phyloP scores from a whole-genome alignment of 2,888 invertebrate species.

The Drosophila parthenogenetica region DNA sequence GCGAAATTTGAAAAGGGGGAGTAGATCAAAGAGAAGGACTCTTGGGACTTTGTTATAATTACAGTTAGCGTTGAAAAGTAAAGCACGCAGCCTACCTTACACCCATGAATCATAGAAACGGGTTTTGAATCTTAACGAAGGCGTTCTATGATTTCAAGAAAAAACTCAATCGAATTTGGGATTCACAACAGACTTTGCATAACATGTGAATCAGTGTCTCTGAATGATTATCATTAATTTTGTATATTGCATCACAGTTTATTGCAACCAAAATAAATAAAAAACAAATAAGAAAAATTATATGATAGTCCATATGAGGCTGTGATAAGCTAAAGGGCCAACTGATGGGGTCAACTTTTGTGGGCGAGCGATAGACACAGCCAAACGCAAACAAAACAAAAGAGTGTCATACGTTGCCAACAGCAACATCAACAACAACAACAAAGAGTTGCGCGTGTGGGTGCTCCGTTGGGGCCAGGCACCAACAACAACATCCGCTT shows the following conservation, averaged over 20 bases:
- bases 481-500: slow-evolving; percentile 78
- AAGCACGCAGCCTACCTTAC: no score
- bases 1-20: not conserved
- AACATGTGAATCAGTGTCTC: not conserved
- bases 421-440: slow-evolving; percentile 53
- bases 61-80: no score
- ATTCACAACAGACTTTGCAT: slow-evolving; percentile 1
- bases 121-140: slow-evolving; percentile 4
- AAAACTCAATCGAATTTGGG: not conserved
- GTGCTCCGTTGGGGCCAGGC: slow-evolving; percentile 54
- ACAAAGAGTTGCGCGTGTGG: slow-evolving; percentile 60
- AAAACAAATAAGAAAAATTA: not conserved
- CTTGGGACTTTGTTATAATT: not conserved
- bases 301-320: slow-evolving; percentile 10
- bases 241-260: slow-evolving; percentile 9
- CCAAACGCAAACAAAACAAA: slow-evolving; percentile 30
- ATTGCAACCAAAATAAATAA: not conserved
- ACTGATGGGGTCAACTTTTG: slow-evolving; percentile 57
- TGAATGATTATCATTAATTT: not conserved
- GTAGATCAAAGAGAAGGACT: not conserved
- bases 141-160: not conserved
- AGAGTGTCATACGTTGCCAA: slow-evolving; percentile 71
- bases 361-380: slow-evolving; percentile 57
- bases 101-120: slow-evolving; percentile 10
- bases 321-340: slow-evolving; percentile 57